Percentiles rank a stretch among this genome's conserved stretches.
Conservation (phyloP, 2,888 invertebrate species). For the Drosophila silvestris region DNA sequence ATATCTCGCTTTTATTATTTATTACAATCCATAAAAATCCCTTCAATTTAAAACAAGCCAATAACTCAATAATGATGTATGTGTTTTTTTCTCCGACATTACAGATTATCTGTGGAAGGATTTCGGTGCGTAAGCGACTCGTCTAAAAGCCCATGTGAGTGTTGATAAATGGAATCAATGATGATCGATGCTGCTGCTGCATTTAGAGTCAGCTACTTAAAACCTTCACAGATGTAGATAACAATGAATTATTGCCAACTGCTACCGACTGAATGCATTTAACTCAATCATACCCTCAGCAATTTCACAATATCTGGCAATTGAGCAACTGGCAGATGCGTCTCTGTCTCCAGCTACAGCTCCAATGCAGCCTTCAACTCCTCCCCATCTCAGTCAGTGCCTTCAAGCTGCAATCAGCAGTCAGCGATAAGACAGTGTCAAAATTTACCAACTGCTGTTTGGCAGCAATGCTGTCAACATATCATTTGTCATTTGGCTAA, state of each 20-base stretch:
- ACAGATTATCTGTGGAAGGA: conserved; percentile 8
- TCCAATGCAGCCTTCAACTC: neutral
- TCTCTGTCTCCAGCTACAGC: conserved; percentile 8
- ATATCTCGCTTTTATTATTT: neutral
- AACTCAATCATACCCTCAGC: conserved; percentile 7
- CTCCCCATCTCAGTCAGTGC: neutral
- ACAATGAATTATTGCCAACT: conserved; percentile 65
- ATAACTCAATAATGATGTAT: neutral
- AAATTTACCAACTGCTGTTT: conserved; percentile 73
- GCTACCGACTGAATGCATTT: conserved; percentile 21
- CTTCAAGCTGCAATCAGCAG: conserved; percentile 33
- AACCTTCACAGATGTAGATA: conserved; percentile 54
- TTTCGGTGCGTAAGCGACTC: neutral
- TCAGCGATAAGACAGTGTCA: conserved; percentile 76
- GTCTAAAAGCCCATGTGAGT: conserved; percentile 33
- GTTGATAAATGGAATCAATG: conserved; percentile 55
- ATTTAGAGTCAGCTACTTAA: conserved; percentile 50
- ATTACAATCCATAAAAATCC: neutral
- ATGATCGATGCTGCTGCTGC: conserved; percentile 66
- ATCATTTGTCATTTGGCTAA: conserved; percentile 71
- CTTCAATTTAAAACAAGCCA: neutral
- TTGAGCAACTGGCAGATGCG: conserved; percentile 41
- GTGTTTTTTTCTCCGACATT: neutral
- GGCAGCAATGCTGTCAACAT: conserved; percentile 72
- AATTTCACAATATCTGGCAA: conserved; percentile 53